Evolutionary conservation across 1,140 invertebrate species (phyloP), one percentile per base, ranked within the genome.

Genomic region (Branchinecta lindahli): DNA sequence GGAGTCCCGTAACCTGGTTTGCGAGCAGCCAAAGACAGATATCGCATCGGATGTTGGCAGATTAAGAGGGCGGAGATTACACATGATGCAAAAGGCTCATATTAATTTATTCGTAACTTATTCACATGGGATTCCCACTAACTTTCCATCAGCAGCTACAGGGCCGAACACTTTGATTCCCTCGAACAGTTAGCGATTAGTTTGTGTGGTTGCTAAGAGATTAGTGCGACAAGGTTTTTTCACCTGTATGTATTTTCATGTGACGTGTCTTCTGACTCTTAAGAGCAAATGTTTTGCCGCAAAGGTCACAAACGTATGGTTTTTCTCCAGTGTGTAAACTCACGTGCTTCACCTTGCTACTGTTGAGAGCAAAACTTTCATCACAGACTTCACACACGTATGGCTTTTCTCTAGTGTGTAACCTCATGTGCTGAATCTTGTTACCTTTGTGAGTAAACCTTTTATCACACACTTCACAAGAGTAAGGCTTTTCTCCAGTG

Each of bases 271-370:
- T 9, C 9, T n/a, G 9, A 52, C n/a, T 9, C 47, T 52, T n/a
- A 9, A 52, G 47, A n/a, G 96, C 44, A 44, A 69, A 69, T 21
- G 68, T 7, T 18, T 69, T 69, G 18, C 33, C 45, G 61, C 68
- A 69, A 9, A 45, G 45, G 7, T 69, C 68, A 66, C 33, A 69
- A 6, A n/a, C 68, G 18, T 65, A 69, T 66, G 68, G 52, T 18
- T 69, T 69, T n/a, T 46, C 68, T 33, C 52, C 52, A 20, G 45
- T 20, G 18, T 69, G 68, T 44, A 20, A 47, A 18, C 68, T 33
- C 18, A 52, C 18, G 68, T 69, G 68, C 7, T 18, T 45, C 8
- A 4, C 12, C 46, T 20, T 8, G 6, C 47, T 52, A n/a, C 47
- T n/a, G n/a, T n/a, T 52, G n/a, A 9, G 9, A 20, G 47, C n/a